Evolutionary conservation across 2,888 invertebrate species (phyloP), one percentile per base, ranked within the genome.

Genomic region (Drosophila lacicola): DNA sequence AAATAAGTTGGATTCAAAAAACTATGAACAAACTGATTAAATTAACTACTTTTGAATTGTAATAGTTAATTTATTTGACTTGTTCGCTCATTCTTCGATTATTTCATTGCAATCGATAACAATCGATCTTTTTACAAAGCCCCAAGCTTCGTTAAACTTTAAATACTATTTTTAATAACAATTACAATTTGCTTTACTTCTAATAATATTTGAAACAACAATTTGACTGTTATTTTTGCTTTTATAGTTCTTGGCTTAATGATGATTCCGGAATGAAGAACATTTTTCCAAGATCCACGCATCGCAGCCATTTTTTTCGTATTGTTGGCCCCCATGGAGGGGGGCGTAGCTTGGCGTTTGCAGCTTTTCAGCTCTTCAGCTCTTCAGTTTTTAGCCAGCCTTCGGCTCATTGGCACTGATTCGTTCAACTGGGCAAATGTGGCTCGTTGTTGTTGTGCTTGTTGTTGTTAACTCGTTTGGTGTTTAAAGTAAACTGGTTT

Each of bases 381-480:
- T 64, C 29, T 50, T 55, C 51, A 55, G 71, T 54, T 64, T 65
- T 39, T 56, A 57, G 63, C 55, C 79, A 79, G 75, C 70, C 75
- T 79, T 63, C 64, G 64, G 63, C 82, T 82, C 62, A 71, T 78
- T 75, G 87, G 88, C 82, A 87, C 87, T 71, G 82, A 82, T 82
- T 82, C 82, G 82, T 82, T 83, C 78, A 78, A 53, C 78, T 82
- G 62, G 83, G 80, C 83, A 81, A 81, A 80, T 80, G 70, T 60
- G 55, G 41, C 80, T 82, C 53, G 60, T 47, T 65, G 57, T 64
- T 57, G 63, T 14, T 50, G 66, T 39, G 51, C 62, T 45, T 63
- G 21, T 49, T 64, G 85, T 70, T 67, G 88, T 71, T 75, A 88
- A 88, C 88, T 85, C 66, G 89, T 85, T 88, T 83, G 63, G 55